Evolutionary conservation across 2,888 invertebrate species (phyloP).

Genomic region (Spialia ferax): DNA sequence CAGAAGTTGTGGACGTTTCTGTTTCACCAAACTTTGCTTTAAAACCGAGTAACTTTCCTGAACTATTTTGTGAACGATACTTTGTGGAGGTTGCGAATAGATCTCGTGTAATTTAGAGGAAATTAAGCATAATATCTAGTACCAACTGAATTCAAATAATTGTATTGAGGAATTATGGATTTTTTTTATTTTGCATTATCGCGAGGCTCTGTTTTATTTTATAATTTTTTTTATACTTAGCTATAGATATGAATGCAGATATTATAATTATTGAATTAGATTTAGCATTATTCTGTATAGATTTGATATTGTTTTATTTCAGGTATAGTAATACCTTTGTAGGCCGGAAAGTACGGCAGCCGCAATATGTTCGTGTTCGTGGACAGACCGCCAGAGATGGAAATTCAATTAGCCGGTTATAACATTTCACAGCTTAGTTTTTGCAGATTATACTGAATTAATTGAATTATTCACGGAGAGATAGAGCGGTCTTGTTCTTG

Average conservation of each 20-base stretch:
- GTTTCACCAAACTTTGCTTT: conserved; percentile 39
- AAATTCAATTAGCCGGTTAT: conserved; percentile 37
- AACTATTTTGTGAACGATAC: conserved; percentile 19
- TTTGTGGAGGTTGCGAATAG: conserved; percentile 23
- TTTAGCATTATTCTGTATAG: too few species aligned
- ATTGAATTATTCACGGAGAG: conserved; percentile 10
- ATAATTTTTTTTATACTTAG: too few species aligned
- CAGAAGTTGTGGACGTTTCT: conserved; percentile 39
- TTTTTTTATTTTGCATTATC: too few species aligned
- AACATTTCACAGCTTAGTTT: conserved; percentile 33
- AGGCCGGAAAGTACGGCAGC: too few species aligned
- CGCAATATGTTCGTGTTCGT: conserved; percentile 34
- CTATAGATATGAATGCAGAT: too few species aligned
- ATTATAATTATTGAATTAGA: too few species aligned
- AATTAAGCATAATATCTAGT: too few species aligned
- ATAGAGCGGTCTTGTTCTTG: not conserved
- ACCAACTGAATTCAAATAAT: too few species aligned
- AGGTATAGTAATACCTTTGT: too few species aligned
- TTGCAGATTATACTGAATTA: conserved; percentile 30
- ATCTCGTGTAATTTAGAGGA: conserved; percentile 2
- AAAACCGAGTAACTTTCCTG: conserved; percentile 30
- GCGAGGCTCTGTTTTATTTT: too few species aligned
- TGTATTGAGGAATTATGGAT: too few species aligned
- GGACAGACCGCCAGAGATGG: conserved; percentile 24
- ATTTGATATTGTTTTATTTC: conserved; percentile 34